These are phyloP conservation scores for Thalpophila matura DNA, from an alignment of 2,888 invertebrate species.

Conservation along the genomic window DNA sequence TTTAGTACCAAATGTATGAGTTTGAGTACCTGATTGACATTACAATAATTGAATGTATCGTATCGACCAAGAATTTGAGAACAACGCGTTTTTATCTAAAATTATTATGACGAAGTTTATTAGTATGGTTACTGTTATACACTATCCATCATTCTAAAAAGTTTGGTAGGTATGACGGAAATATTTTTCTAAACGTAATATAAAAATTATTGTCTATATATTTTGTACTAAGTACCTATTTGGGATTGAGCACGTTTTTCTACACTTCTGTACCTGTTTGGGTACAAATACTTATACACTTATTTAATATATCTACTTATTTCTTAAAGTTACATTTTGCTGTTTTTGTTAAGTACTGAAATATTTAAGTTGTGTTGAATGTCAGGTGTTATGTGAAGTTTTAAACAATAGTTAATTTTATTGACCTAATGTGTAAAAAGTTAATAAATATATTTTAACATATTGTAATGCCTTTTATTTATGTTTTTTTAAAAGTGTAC, in stretches of 20 bases:
- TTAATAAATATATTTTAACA: conserved; percentile 88
- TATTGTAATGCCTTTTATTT: conserved; percentile 37
- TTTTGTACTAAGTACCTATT: conserved; percentile 2
- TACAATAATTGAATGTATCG: conserved; percentile 33
- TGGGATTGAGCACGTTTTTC: conserved; percentile 45
- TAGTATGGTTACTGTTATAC: background rate
- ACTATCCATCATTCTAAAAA: conserved; percentile 5
- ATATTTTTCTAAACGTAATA: conserved; percentile 16
- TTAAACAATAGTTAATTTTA: conserved; percentile 78
- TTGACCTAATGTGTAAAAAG: conserved; percentile 85
- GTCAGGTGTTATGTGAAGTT: conserved; percentile 72
- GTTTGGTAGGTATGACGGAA: conserved; percentile 3
- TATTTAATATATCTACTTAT: conserved; percentile 42
- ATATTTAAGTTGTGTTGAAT: conserved; percentile 74
- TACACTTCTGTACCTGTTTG: conserved; percentile 30
- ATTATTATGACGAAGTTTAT: background rate
- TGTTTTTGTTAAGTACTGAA: conserved; percentile 74
- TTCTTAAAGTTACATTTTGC: conserved; percentile 60
- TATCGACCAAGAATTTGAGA: background rate
- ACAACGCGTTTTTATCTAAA: conserved; percentile 4
- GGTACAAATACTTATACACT: conserved; percentile 52
- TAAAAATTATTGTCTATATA: background rate
- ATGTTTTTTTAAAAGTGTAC: too few species aligned
- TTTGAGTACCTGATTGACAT: conserved; percentile 39
- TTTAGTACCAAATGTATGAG: conserved; percentile 32